Base-by-base conservation (phyloP, 2,797 vertebrate species). In the Pseudochromis fuscus region DNA sequence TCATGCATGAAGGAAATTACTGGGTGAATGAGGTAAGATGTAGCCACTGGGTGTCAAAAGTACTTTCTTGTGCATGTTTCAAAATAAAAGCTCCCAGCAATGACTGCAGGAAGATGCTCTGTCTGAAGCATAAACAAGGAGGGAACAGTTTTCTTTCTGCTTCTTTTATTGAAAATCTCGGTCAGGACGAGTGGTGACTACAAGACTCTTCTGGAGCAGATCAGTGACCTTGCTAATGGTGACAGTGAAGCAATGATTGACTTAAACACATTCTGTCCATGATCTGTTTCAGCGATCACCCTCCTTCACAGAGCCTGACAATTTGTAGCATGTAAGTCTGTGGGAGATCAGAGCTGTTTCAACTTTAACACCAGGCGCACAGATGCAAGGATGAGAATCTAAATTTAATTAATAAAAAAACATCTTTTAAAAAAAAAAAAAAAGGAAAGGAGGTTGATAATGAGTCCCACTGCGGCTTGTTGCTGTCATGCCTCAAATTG, bases 341-440 rank as follows among this genome's bases (percentile, higher is more conserved):
- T 13, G 25, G 25, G 24, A 77, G 65, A 67, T 67, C 37, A 33
- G 46, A 57, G 56, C 11, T 15, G 31, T 49, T 58, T 63, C 37
- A 25, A 42, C 60, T 53, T 49, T 45, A 2, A 45, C 21, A 4
- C 1, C 28, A 30, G 21, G 21, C 25, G 15, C 60, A 30, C 18
- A 8, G 50, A 45, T 9, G 1, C 12, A 60, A 52, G 53, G 27
- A 67, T 56, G 24, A 68, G 61, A 79, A 52, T 74, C 27, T 9
- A 46, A 46, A 58, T 71, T 67, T 6, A 72, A 69, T 77, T 68
- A 13, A 37, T 61, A 44, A 61, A 53, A 24, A n/a, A n/a, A n/a
- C n/a, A n/a, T n/a, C n/a, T n/a, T n/a, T n/a, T n/a, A n/a, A n/a
- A n/a, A n/a, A n/a, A 25, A 48, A 16, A 71, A 52, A 28, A 19